Base-by-base conservation (phyloP, 2,113 vertebrate genomes). In the Motacilla tschutschensis region DNA sequence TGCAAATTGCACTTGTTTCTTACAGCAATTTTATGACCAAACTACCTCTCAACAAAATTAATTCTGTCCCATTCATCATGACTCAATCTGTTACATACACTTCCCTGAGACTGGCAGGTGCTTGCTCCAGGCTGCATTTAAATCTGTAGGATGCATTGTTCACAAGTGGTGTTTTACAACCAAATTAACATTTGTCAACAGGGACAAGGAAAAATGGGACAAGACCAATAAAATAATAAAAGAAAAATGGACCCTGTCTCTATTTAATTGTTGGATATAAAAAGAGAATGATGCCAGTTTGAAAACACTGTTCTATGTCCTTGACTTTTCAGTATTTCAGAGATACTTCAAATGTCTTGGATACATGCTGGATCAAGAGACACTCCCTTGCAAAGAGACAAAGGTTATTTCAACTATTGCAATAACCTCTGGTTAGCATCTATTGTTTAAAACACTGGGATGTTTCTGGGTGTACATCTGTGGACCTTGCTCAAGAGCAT, bases 111-210 rank as follows among this genome's bases (percentile, higher is more conserved):
- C 44, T 59, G 84, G 83, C 67, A 90, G 86, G 78, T 93, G 44
- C 43, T 92, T 88, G 81, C 88, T 89, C 75, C 47, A 79, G 92
- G 84, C 78, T 88, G 53, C 22, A 5, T 60, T 87, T 72, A 54
- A 83, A 43, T 43, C 66, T 63, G 64, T 29, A 75, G 60, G 47
- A 75, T 41, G 55, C 78, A 76, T 35, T 77, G 65, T 43, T 86
- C 31, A 44, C 64, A 82, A 88, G 44, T 17, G 41, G 77, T 79
- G 76, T 50, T 94, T 91, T 90, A 83, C 81, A 92, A 57, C 24
- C 67, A 77, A 84, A 90, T 73, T 67, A 88, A 71, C 44, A 53
- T 84, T 88, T 87, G 57, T 87, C 55, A 88, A 70, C 64, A 67
- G 26, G 2, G 1, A 64, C 47, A 85, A 90, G 48, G 73, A 83